Evolutionary conservation across 2,113 vertebrate genomes (phyloP).

Genomic region (Vulpes ferrilata): DNA sequence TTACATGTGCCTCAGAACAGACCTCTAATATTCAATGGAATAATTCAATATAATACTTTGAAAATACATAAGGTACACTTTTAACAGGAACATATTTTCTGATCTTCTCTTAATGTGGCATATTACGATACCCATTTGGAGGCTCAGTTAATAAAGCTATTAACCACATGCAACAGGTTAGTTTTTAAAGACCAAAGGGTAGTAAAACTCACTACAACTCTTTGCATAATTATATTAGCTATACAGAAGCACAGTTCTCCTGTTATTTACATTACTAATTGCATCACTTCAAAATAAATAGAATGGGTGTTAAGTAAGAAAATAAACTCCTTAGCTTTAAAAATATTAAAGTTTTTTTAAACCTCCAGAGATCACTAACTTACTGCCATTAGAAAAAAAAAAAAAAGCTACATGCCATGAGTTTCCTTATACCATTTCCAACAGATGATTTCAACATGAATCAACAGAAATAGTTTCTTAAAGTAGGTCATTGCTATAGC

Average conservation of each 20-base stretch:
- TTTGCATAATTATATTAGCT: constrained; percentile 44
- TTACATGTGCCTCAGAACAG: background rate
- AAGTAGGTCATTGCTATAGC: constrained; percentile 93
- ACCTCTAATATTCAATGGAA: constrained; percentile 11
- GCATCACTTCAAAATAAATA: constrained; percentile 50
- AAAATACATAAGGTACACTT: constrained; percentile 36
- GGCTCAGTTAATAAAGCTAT: constrained; percentile 25
- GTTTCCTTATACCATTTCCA: constrained; percentile 84
- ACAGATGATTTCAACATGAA: constrained; percentile 88
- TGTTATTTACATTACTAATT: constrained; percentile 55
- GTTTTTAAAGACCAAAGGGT: constrained; percentile 52
- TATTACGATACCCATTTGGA: constrained; percentile 3
- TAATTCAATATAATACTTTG: background rate
- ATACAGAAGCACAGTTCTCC: constrained; percentile 11
- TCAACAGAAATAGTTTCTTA: constrained; percentile 89
- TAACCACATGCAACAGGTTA: background rate
- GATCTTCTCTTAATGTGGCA: background rate
- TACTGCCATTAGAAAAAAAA: constrained; percentile 63
- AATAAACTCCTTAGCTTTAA: constrained; percentile 64
- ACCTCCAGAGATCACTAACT: constrained; percentile 35
- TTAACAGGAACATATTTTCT: constrained; percentile 41
- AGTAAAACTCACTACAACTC: constrained; percentile 37
- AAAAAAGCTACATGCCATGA: constrained; percentile 46
- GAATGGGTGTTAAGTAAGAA: constrained; percentile 45
- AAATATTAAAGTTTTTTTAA: constrained; percentile 15